These are phyloP conservation scores for Distichodus sexfasciatus DNA, from an alignment of 2,797 vertebrate genomes.

Conservation along the genomic window DNA sequence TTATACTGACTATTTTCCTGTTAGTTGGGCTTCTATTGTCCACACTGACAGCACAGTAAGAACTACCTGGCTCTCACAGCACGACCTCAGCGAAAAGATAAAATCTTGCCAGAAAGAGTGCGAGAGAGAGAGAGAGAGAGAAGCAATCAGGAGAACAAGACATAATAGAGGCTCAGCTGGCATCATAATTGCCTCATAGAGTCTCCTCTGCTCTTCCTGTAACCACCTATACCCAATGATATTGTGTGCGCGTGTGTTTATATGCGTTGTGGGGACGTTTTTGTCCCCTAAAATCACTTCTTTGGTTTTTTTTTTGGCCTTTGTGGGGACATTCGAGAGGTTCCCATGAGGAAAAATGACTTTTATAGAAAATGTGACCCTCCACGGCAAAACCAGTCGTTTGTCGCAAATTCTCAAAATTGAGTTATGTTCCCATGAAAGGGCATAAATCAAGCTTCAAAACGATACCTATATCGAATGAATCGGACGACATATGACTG, in stretches of 20 bases:
- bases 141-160: background rate
- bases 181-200: constrained; percentile 41
- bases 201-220: constrained; percentile 31
- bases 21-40: constrained; percentile 17
- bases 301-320: no score
- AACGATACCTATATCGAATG: no score
- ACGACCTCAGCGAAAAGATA: constrained; percentile 27
- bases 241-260: constrained; percentile 11
- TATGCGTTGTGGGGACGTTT: no score
- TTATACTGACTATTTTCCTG: constrained; percentile 5
- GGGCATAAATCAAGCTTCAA: no score
- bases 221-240: constrained; percentile 9
- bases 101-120: constrained; percentile 10
- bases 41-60: constrained; percentile 39
- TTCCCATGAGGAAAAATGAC: no score
- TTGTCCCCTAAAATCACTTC: no score
- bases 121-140: constrained; percentile 13
- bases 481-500: no score
- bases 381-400: no score
- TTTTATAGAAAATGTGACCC: no score
- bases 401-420: no score
- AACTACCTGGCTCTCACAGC: constrained; percentile 22
- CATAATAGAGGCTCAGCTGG: constrained; percentile 32
- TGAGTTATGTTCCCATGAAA: no score
- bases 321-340: no score